These are phyloP conservation scores for Arenaria interpres DNA, from an alignment of 2,113 vertebrate genomes.

Conservation along the genomic window DNA sequence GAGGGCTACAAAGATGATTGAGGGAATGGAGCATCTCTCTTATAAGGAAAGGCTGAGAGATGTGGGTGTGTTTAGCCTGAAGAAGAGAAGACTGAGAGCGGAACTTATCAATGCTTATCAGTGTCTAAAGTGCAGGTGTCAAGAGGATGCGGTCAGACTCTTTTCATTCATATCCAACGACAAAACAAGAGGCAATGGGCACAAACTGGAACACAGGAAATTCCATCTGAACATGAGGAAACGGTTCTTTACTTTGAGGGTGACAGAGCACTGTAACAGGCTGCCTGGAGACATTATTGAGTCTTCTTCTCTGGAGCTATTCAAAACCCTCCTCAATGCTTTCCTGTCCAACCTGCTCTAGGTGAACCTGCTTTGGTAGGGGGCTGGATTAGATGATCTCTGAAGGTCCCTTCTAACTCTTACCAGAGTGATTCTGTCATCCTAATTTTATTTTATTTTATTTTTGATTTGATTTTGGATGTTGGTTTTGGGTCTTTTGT, in stretches of 20 bases:
- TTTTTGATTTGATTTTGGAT: not conserved
- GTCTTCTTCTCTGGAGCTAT: too few relatives aligned
- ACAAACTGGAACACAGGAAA: not conserved
- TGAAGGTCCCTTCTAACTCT: too few relatives aligned
- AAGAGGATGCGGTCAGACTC: not conserved
- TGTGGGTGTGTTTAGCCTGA: not conserved
- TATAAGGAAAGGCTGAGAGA: not conserved
- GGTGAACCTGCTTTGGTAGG: too few relatives aligned
- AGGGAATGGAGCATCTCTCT: not conserved
- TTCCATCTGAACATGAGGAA: not conserved
- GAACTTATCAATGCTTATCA: not conserved
- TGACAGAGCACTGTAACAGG: too few relatives aligned
- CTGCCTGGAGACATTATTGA: too few relatives aligned
- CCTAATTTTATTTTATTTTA: not conserved
- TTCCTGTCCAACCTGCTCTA: too few relatives aligned
- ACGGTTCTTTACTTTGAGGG: too few relatives aligned
- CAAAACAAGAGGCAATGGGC: not conserved
- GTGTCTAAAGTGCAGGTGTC: not conserved
- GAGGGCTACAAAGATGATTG: not conserved
- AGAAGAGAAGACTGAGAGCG: not conserved
- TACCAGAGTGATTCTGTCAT: too few relatives aligned
- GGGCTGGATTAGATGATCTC: too few relatives aligned
- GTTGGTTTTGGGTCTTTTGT: too few relatives aligned
- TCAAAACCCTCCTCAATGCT: too few relatives aligned
- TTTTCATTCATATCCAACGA: not conserved